phyloP scores from a whole-genome alignment of 35 echinoderm and acorn worm species.

The Chiridota heheva region DNA sequence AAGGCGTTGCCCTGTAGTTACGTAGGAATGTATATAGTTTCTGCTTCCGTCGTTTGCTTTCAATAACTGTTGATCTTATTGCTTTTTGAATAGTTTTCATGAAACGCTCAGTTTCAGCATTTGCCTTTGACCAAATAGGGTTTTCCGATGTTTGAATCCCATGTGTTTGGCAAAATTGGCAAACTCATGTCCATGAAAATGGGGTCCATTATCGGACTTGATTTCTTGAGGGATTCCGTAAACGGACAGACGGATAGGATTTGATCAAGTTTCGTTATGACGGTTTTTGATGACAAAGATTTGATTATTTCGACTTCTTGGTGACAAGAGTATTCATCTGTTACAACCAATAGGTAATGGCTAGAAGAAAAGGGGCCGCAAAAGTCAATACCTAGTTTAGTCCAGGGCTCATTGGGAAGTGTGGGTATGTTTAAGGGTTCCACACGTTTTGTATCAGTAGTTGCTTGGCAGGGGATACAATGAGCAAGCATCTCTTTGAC shows the following conservation, averaged over 20 bases:
- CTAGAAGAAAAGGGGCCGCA: constrained; percentile 52
- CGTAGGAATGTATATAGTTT: constrained; percentile 59
- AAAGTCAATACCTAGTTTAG: constrained; percentile 44
- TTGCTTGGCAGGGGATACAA: constrained; percentile 35
- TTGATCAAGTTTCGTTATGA: constrained; percentile 23
- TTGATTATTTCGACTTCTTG: constrained; percentile 59
- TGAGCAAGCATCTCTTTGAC: constrained; percentile 19
- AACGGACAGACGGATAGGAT: constrained; percentile 1
- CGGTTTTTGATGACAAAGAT: constrained; percentile 20
- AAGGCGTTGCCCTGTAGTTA: constrained; percentile 69
- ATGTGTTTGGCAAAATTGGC: constrained; percentile 35
- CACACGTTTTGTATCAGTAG: constrained; percentile 6
- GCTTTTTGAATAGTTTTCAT: constrained; percentile 66
- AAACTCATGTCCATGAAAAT: constrained; percentile 15
- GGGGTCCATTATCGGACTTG: constrained; percentile 23
- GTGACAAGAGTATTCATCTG: constrained; percentile 65
- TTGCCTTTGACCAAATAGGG: constrained; percentile 75
- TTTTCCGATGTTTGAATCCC: constrained; percentile 68
- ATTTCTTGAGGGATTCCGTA: constrained; percentile 32
- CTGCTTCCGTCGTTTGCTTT: constrained; percentile 56
- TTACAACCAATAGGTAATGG: constrained; percentile 35
- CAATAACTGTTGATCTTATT: constrained; percentile 32
- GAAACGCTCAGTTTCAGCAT: constrained; percentile 74
- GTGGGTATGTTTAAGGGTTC: constrained; percentile 49
- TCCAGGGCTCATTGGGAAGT: constrained; percentile 27